Conservation (phyloP, 2,797 vertebrate genomes). For the Sarcophilus harrisii region DNA sequence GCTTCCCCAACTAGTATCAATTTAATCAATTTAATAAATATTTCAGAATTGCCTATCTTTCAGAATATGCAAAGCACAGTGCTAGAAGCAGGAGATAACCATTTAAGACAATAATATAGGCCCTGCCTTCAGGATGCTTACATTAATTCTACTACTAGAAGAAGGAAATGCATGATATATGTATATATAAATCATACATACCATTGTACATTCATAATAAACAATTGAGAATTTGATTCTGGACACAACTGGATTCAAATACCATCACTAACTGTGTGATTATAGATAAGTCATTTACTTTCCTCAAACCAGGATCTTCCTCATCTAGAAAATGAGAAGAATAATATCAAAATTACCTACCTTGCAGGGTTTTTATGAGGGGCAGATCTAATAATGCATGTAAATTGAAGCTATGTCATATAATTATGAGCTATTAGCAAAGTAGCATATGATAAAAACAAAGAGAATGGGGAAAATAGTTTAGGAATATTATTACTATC, state of each 20-base stretch:
- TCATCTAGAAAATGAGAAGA: neutral
- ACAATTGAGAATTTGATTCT: neutral
- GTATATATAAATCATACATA: neutral
- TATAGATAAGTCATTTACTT: neutral
- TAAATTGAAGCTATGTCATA: neutral
- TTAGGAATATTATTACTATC: neutral
- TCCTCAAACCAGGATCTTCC: neutral
- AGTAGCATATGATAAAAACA: neutral
- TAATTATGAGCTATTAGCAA: neutral
- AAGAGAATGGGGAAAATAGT: neutral
- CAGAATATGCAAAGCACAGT: neutral
- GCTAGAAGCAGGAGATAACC: neutral
- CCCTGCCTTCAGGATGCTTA: neutral
- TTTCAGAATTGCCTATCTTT: neutral
- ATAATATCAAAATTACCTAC: neutral
- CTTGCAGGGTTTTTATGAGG: neutral
- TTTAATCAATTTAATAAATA: neutral
- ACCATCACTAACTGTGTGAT: neutral
- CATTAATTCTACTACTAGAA: neutral
- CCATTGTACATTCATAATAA: neutral
- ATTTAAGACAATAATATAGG: neutral
- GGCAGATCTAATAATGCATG: neutral
- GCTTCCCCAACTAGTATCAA: neutral
- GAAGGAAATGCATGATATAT: neutral
- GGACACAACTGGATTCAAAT: neutral